phyloP scores from a whole-genome alignment of 2,797 vertebrate species.

The Intellagama lesueurii region DNA sequence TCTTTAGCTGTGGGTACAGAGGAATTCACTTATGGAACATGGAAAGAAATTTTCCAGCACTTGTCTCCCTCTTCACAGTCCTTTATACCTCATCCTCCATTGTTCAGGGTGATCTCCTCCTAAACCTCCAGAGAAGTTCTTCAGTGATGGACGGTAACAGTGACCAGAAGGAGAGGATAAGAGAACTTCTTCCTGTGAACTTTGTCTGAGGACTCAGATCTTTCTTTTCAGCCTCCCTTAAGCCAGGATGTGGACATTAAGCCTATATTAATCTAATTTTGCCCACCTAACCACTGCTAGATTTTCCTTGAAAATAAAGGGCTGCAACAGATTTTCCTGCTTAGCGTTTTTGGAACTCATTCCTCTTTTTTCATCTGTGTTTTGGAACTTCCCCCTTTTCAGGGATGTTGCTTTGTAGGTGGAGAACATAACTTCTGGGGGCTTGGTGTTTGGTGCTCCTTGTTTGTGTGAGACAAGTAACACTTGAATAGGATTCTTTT shows the following conservation, averaged over 20 bases:
- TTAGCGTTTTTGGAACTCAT: too few species aligned
- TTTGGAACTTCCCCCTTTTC: too few species aligned
- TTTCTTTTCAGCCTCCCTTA: too few species aligned
- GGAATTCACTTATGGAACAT: neutral
- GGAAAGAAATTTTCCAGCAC: neutral
- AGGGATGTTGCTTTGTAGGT: too few species aligned
- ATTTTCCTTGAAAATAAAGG: neutral
- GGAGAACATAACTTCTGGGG: too few species aligned
- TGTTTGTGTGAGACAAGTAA: too few species aligned
- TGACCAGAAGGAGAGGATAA: neutral
- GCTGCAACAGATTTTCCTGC: neutral
- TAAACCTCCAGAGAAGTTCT: neutral
- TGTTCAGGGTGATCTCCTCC: neutral
- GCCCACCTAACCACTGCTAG: too few species aligned
- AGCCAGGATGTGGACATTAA: neutral
- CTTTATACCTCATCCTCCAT: neutral
- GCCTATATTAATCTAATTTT: neutral
- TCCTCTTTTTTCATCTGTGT: too few species aligned
- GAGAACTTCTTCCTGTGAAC: neutral
- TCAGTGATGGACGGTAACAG: neutral
- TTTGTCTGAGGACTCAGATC: neutral
- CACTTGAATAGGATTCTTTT: too few species aligned
- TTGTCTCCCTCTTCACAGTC: neutral
- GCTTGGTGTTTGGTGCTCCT: too few species aligned
- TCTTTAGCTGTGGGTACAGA: neutral